Percentiles rank a stretch among this genome's conserved stretches.
These are phyloP conservation scores for Calameuta idolon DNA, from an alignment of 2,888 invertebrate genomes.

Conservation along the genomic window DNA sequence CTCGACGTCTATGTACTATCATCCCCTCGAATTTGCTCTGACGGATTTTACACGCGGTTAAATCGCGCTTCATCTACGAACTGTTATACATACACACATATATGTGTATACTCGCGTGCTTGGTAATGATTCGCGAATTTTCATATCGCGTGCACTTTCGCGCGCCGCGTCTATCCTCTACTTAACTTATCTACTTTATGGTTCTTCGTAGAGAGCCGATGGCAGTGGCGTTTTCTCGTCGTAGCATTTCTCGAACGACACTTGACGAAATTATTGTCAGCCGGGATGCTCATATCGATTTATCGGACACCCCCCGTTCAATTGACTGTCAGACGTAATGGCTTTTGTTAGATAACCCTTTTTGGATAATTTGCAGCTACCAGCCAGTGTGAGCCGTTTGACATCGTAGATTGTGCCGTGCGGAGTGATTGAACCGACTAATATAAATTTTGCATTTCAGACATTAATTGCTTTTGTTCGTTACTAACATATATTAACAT, in stretches of 20 bases:
- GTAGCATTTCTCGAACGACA: background rate
- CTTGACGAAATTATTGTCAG: background rate
- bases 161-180: background rate
- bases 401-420: background rate
- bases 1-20: constrained; percentile 15
- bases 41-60: background rate
- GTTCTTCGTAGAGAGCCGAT: background rate
- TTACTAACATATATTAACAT: background rate
- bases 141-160: background rate
- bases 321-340: background rate
- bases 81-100: background rate
- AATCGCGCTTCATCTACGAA: background rate
- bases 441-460: background rate
- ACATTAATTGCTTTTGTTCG: background rate
- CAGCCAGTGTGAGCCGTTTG: background rate
- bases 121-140: background rate
- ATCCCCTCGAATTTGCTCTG: background rate
- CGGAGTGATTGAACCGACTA: background rate
- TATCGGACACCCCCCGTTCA: background rate
- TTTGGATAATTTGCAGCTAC: background rate
- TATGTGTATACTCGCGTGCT: background rate
- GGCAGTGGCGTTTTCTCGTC: background rate
- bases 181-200: background rate
- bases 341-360: background rate
- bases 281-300: background rate